Base-by-base conservation (phyloP, 2,888 invertebrate species). In the Drosophila emarginata region DNA sequence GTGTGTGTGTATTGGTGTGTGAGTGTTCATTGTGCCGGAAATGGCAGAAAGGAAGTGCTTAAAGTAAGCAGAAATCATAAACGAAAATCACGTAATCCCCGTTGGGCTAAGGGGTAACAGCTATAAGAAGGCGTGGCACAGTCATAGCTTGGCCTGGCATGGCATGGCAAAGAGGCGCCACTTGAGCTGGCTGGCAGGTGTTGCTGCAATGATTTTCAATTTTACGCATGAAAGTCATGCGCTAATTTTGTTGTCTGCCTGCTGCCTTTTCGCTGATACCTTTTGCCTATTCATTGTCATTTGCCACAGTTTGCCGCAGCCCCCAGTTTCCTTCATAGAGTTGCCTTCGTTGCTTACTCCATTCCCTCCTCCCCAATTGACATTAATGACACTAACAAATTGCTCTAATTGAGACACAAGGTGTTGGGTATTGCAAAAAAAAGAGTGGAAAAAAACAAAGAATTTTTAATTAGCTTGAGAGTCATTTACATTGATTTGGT, bases 141-240 rank as follows among this genome's bases (percentile, higher is more conserved):
- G 12, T 7, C n/a, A 37, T 37, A 15, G 52, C 4, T 0, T 7
- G 51, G 37, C 4, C 0, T 7, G 57, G 37, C 23, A 23, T n/a
- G 32, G n/a, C 12, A 45, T 45, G 11, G 6, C 15, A 40, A 2
- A 15, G 45, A 15, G 37, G 50, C 51, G 36, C 18, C 70, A 69
- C 56, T 70, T 51, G 61, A 56, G 54, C 53, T 26, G 26, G 26
- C 26, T 72, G 81, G 77, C 85, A 85, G 89, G 87, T 85, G 85
- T 88, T 85, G 87, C 89, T 77, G 87, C 89, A 86, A 86, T 86
- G 85, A 86, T 87, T 88, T 88, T 86, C 86, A 84, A 89, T 88
- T 86, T 88, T 77, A 76, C 79, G 76, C 85, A 72, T 77, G 87
- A 87, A 76, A 83, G 79, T 88, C 81, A 84, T 87, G 78, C 84